Evolutionary conservation across 2,797 vertebrate species (phyloP), one percentile per base, ranked within the genome.

Genomic region (Poecilia gillii): DNA sequence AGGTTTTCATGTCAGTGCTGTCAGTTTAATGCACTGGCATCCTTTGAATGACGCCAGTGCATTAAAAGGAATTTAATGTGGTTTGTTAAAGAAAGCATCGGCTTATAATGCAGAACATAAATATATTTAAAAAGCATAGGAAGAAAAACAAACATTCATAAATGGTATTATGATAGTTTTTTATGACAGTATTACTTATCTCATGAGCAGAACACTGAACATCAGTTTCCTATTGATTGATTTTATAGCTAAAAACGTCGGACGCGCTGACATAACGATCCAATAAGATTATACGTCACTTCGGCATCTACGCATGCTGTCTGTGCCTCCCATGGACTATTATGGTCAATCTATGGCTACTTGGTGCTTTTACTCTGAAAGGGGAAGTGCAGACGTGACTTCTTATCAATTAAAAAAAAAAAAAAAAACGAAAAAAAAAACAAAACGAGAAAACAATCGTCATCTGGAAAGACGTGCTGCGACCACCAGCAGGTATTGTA

Each of bases 321-420:
- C 53, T n/a, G 25, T 55, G 53, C 33, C 62, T 39, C 33, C 62
- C 62, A 23, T 7, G 59, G 59, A 16, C 33, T 66, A 23, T 66
- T 66, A 36, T 39, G 33, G 36, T 41, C 64, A 66, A 66, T 66
- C 16, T 41, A 23, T 3, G 9, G 8, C 8, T 23, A 66, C 41
- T 66, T 66, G 36, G 33, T 39, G 64, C 64, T 68, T 68, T 68
- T 68, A 68, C 64, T 68, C 36, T 68, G 64, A 41, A 68, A 68
- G 11, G 33, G 64, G 36, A 68, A 68, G 64, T 68, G 64, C 2
- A 68, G 36, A 68, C 36, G 64, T 68, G 33, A 68, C 20, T 41
- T 41, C 7, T 68, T 41, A 41, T 39, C 33, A 68, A 68, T 9
- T 36, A 11, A 9, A 25, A 23, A 23, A 9, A 9, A 9, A 51